Conservation (phyloP, 2,797 vertebrate genomes). For the Botia almorhae region DNA sequence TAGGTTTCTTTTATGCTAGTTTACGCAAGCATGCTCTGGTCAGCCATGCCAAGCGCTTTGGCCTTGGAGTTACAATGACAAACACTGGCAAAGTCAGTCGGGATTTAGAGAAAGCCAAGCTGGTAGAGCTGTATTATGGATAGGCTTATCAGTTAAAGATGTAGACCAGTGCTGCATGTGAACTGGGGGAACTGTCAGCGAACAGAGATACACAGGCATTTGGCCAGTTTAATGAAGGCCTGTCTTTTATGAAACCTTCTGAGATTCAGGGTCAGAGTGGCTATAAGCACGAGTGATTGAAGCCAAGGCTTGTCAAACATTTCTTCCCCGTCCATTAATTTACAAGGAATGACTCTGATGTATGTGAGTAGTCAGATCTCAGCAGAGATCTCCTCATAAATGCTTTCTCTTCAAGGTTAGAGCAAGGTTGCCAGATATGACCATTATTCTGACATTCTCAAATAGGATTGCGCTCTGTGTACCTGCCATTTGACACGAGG, state of each 20-base stretch:
- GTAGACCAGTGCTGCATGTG: constrained; percentile 5
- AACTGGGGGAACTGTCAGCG: not conserved
- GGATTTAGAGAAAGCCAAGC: constrained; percentile 15
- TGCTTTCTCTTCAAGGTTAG: not conserved
- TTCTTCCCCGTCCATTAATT: constrained; percentile 16
- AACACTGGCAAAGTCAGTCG: constrained; percentile 8
- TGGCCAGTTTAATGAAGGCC: constrained; percentile 1
- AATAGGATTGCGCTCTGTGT: not conserved
- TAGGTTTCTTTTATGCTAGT: constrained; percentile 31
- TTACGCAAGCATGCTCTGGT: constrained; percentile 26
- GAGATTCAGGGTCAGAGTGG: not conserved
- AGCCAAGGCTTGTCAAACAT: constrained; percentile 6
- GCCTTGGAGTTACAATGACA: constrained; percentile 17
- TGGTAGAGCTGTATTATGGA: constrained; percentile 20
- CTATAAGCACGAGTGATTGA: not conserved
- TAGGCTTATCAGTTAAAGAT: constrained; percentile 32
- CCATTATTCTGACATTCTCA: not conserved
- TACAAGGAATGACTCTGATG: constrained; percentile 46
- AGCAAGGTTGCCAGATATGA: not conserved
- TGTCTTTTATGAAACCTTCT: constrained; percentile 17
- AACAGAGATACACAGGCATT: not conserved
- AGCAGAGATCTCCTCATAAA: constrained; percentile 11
- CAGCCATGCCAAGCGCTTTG: constrained; percentile 2
- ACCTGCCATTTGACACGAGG: not conserved
- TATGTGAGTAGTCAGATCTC: constrained; percentile 38